A percentile compares a stretch with the other conserved stretches of the same genome.
phyloP scores from a whole-genome alignment of 2,113 vertebrate genomes.

The Pseudorectes ferrugineus region DNA sequence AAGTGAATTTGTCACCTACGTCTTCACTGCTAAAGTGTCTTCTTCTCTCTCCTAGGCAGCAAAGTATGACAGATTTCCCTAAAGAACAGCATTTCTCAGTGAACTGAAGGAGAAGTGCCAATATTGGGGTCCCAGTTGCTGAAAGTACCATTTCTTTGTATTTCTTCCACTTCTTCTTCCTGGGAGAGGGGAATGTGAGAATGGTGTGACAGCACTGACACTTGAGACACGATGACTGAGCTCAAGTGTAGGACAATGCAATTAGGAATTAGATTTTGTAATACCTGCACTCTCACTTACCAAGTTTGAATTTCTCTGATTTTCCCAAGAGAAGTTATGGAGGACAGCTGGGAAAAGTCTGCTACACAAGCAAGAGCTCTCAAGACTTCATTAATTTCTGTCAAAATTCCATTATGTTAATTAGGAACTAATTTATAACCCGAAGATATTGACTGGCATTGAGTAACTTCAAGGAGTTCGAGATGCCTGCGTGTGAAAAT shows the following conservation, averaged over 20 bases:
- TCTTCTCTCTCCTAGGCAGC: not conserved
- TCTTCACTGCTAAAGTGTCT: not conserved
- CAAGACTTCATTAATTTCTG: not conserved
- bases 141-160: not conserved
- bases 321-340: not conserved
- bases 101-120: not conserved
- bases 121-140: accelerated
- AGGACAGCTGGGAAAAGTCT: not conserved
- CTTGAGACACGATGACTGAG: not conserved
- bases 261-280: not conserved
- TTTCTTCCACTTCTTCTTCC: not conserved
- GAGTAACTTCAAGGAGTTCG: not conserved
- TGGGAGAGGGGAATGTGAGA: not conserved
- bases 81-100: not conserved
- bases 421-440: not conserved
- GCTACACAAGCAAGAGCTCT: not conserved
- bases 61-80: not conserved
- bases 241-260: not conserved
- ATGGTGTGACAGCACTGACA: not conserved
- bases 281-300: not conserved
- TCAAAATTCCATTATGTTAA: not conserved
- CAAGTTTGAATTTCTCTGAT: not conserved
- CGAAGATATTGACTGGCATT: not conserved
- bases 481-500: not conserved
- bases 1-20: not conserved